Percentiles rank a stretch among this genome's conserved stretches.
Evolutionary conservation across 1,140 invertebrate genomes (phyloP).

Genomic region (Potamilus streckersoni): DNA sequence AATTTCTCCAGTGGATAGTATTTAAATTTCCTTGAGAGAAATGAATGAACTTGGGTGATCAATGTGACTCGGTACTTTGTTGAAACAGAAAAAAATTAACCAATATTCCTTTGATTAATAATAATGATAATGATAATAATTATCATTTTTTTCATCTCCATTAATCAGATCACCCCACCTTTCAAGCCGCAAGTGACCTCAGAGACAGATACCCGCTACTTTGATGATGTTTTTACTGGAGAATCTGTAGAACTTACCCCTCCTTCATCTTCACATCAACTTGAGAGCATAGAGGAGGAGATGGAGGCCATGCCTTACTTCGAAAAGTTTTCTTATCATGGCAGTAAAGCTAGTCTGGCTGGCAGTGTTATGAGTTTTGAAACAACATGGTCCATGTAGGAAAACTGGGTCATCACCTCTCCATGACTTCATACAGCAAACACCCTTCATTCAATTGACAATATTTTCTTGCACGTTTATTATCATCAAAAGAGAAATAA

Average conservation of each 20-base stretch:
- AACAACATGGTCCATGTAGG: constrained; percentile 51
- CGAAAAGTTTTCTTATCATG: constrained; percentile 64
- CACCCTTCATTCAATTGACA: no score
- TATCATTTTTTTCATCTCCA: no score
- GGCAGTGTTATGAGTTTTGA: constrained; percentile 58
- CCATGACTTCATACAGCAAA: no score
- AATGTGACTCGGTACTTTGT: no score
- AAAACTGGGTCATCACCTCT: not conserved
- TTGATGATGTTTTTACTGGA: constrained; percentile 98
- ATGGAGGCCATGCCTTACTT: constrained; percentile 59
- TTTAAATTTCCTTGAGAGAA: no score
- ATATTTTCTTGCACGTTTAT: no score
- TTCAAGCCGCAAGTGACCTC: constrained; percentile 97
- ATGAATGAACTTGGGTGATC: no score
- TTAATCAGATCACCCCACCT: constrained; percentile 72
- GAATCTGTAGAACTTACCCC: constrained; percentile 96
- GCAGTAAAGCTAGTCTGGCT: constrained; percentile 53
- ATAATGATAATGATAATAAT: no score
- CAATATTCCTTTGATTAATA: no score
- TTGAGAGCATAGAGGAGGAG: constrained; percentile 55
- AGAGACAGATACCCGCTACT: constrained; percentile 97
- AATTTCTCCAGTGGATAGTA: no score
- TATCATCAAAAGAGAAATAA: no score
- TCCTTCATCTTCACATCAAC: constrained; percentile 69
- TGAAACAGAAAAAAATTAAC: no score